A percentile compares a stretch with the other conserved stretches of the same genome.
Conservation (phyloP, 2,888 invertebrate genomes). For the Meandrusa payeni region DNA sequence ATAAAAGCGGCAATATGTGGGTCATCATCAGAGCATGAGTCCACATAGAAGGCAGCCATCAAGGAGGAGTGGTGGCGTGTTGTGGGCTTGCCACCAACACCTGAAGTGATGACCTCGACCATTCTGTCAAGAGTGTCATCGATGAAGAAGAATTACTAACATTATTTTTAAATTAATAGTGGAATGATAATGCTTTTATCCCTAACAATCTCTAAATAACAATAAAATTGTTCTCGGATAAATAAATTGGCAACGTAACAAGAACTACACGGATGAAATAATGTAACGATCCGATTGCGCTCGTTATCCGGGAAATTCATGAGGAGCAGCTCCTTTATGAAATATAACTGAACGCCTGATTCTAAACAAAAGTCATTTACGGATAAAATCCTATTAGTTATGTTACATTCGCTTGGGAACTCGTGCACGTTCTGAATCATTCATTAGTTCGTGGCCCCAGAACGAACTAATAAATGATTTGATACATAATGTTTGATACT, state of each 20-base stretch:
- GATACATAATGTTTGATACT: too few relatives aligned
- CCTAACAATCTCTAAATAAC: slow-evolving; percentile 6
- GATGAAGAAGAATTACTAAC: too few relatives aligned
- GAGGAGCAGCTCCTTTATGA: slow-evolving; percentile 1
- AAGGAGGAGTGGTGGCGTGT: too few relatives aligned
- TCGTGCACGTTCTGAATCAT: slow-evolving; percentile 12
- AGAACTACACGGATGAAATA: slow-evolving; percentile 1
- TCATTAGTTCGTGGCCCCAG: slow-evolving; percentile 8
- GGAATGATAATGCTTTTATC: not conserved
- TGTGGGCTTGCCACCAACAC: too few relatives aligned
- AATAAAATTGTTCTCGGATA: not conserved
- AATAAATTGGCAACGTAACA: slow-evolving; percentile 13
- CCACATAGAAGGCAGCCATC: too few relatives aligned
- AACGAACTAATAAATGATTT: too few relatives aligned
- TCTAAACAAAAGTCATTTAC: slow-evolving; percentile 17
- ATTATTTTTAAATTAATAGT: too few relatives aligned
- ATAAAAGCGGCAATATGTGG: too few relatives aligned
- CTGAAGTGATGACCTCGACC: too few relatives aligned
- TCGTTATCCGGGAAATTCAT: slow-evolving; percentile 1
- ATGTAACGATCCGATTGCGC: slow-evolving; percentile 11
- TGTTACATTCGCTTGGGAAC: slow-evolving; percentile 4
- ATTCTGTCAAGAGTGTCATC: too few relatives aligned
- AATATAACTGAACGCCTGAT: slow-evolving; percentile 6
- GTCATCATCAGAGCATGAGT: too few relatives aligned
- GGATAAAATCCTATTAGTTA: slow-evolving; percentile 17